Conservation (phyloP, 2,113 vertebrate genomes). For the Oncorhynchus keta region DNA sequence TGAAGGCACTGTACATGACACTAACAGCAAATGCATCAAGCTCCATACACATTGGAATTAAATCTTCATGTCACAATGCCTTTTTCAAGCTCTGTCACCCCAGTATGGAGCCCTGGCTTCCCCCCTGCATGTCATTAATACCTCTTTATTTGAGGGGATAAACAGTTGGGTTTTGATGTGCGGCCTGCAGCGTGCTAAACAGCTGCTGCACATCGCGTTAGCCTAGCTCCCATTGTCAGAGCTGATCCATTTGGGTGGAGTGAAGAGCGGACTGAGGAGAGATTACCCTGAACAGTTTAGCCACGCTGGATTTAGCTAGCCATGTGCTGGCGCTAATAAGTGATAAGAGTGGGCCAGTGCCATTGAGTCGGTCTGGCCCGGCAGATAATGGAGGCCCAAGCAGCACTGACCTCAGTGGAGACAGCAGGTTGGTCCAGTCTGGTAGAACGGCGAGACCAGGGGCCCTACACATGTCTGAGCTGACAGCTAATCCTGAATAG, state of each 20-base stretch:
- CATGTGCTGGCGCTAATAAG: no score
- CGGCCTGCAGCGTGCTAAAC: not conserved
- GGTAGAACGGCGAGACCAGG: not conserved
- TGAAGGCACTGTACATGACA: no score
- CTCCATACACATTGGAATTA: no score
- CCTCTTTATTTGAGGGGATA: no score
- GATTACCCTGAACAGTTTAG: constrained; percentile 49
- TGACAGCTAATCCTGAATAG: constrained; percentile 28
- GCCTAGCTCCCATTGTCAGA: not conserved
- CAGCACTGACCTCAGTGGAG: not conserved
- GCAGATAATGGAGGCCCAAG: constrained; percentile 13
- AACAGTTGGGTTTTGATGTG: not conserved
- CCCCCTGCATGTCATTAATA: no score
- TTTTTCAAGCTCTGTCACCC: no score
- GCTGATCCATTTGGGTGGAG: not conserved
- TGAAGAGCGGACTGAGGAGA: not conserved
- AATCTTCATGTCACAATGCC: no score
- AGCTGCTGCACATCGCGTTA: constrained; percentile 17
- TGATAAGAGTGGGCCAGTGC: no score
- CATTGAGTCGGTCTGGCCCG: no score
- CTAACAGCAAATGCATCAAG: no score
- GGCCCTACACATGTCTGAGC: no score
- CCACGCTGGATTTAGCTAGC: constrained; percentile 31
- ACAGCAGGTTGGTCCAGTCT: not conserved
- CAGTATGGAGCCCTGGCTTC: no score